Evolutionary conservation across 1,140 invertebrate species (phyloP).

Genomic region (Heliconius melpomene): DNA sequence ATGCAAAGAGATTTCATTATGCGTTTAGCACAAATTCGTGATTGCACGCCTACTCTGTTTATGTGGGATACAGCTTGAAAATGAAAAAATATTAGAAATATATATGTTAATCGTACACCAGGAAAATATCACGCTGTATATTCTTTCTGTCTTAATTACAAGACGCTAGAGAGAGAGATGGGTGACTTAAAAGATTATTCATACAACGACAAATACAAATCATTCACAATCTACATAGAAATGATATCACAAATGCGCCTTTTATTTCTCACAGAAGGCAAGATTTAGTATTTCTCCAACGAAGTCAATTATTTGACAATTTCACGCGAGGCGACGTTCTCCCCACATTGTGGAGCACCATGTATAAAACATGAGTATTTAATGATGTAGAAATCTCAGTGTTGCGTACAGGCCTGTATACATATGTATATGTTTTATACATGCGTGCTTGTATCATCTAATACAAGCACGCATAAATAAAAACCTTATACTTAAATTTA

Average conservation of each 20-base stretch:
- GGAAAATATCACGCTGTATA: too few relatives aligned
- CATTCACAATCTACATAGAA: conserved; percentile 3
- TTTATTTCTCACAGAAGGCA: conserved; percentile 8
- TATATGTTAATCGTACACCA: too few relatives aligned
- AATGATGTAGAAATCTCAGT: conserved; percentile 12
- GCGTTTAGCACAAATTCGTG: too few relatives aligned
- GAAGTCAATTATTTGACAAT: conserved; percentile 15
- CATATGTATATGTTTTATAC: neutral
- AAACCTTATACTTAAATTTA: too few relatives aligned
- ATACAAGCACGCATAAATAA: too few relatives aligned
- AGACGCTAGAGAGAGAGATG: too few relatives aligned
- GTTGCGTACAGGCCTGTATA: neutral
- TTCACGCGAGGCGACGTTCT: conserved; percentile 5
- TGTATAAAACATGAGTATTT: conserved; percentile 16
- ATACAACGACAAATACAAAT: neutral
- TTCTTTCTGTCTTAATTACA: too few relatives aligned
- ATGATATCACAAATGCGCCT: neutral
- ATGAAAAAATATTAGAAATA: too few relatives aligned
- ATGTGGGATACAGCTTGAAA: too few relatives aligned
- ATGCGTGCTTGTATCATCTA: neutral
- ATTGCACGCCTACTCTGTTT: too few relatives aligned
- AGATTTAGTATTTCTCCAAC: conserved; percentile 8
- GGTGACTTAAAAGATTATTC: neutral
- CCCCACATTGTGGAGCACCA: conserved; percentile 3
- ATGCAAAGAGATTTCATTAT: too few relatives aligned